Evolutionary conservation across 2,797 vertebrate genomes (phyloP).

Genomic region (Poeciliopsis gracilis): DNA sequence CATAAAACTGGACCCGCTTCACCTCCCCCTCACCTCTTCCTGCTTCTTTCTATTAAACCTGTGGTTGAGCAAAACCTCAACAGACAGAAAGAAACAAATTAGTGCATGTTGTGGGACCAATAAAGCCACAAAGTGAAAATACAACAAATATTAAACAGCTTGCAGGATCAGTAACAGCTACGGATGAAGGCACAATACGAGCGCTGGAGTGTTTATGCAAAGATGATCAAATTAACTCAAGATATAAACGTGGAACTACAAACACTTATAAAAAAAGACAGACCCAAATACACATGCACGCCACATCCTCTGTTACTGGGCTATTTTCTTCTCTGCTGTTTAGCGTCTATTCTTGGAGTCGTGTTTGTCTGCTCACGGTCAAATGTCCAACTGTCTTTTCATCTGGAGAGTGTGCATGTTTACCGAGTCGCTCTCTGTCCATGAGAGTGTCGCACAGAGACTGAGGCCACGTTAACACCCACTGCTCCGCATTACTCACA

Average conservation of each 20-base stretch:
- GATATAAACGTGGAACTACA: slow-evolving; percentile 21
- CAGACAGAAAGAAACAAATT: slow-evolving; percentile 36
- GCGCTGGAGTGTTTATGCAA: slow-evolving; percentile 25
- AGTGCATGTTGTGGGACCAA: slow-evolving; percentile 31
- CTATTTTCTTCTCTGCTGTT: slow-evolving; percentile 75
- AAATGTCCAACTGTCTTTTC: slow-evolving; percentile 62
- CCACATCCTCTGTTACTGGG: slow-evolving; percentile 62
- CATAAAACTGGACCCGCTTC: slow-evolving; percentile 62
- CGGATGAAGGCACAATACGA: slow-evolving; percentile 33
- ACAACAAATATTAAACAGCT: slow-evolving; percentile 48
- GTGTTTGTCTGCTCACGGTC: slow-evolving; percentile 67
- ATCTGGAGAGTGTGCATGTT: slow-evolving; percentile 38
- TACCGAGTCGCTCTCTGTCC: slow-evolving; percentile 28
- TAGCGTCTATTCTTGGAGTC: slow-evolving; percentile 73
- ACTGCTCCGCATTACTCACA: slow-evolving; percentile 28
- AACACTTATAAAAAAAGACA: not conserved
- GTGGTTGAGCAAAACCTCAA: slow-evolving; percentile 32
- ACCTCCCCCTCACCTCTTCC: slow-evolving; percentile 45
- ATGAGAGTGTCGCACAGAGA: slow-evolving; percentile 37
- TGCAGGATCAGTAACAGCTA: slow-evolving; percentile 32
- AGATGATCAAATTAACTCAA: slow-evolving; percentile 24
- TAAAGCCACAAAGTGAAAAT: slow-evolving; percentile 30
- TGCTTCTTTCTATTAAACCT: slow-evolving; percentile 39
- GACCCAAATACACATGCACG: not conserved
- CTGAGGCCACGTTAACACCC: slow-evolving; percentile 33